Evolutionary conservation across 2,113 vertebrate genomes (phyloP).

Genomic region (Climacteris rufus): DNA sequence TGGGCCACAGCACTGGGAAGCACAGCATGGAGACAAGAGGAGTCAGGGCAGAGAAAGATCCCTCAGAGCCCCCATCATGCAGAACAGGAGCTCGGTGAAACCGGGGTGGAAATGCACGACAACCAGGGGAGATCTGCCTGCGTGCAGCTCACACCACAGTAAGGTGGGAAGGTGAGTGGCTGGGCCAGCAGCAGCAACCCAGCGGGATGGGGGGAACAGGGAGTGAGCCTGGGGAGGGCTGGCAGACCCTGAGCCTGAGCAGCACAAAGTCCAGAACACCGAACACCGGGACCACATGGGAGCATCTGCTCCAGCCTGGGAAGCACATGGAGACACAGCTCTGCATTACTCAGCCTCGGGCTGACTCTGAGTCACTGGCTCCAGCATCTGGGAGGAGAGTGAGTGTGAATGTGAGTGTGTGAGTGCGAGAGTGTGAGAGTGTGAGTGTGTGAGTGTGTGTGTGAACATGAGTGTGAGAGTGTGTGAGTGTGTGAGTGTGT

Average conservation of each 20-base stretch:
- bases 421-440: neutral
- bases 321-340: neutral
- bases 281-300: neutral
- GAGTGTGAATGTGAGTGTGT: neutral
- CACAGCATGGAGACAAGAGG: fast-evolving
- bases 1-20: fast-evolving
- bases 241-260: neutral
- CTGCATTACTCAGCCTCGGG: slow-evolving; percentile 27
- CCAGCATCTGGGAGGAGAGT: neutral
- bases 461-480: neutral
- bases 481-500: neutral
- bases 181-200: neutral
- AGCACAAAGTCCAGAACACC: neutral
- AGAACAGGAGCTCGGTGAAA: neutral
- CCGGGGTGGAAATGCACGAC: neutral
- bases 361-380: slow-evolving; percentile 55
- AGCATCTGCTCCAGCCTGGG: slow-evolving; percentile 10
- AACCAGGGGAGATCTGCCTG: neutral
- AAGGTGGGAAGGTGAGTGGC: fast-evolving
- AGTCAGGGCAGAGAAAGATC: neutral
- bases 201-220: fast-evolving
- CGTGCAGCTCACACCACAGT: neutral
- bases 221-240: fast-evolving
- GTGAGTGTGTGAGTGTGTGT: neutral
- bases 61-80: neutral